phyloP scores from a whole-genome alignment of 2,797 vertebrate genomes.

The Sebastes itinus region DNA sequence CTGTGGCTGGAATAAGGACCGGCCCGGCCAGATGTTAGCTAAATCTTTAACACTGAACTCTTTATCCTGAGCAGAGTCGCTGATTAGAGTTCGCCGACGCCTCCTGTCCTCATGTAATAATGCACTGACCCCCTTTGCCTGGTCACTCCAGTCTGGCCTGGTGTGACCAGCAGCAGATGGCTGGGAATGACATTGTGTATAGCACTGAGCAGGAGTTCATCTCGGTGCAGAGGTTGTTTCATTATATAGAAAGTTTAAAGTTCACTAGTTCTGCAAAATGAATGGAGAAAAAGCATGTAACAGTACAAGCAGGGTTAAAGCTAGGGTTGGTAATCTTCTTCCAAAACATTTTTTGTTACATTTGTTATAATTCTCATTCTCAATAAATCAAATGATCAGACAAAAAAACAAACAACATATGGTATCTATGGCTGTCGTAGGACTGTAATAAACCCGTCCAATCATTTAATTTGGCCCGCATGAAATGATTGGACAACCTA shows the following conservation, averaged over 20 bases:
- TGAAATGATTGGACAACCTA: no score
- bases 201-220: slow-evolving; percentile 10
- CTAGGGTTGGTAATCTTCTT: no score
- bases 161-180: slow-evolving; percentile 60
- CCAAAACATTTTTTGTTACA: no score
- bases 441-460: no score
- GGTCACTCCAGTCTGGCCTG: slow-evolving; percentile 19
- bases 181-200: neutral
- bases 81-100: slow-evolving; percentile 54
- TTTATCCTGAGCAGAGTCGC: slow-evolving; percentile 42
- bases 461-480: no score
- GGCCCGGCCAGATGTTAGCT: slow-evolving; percentile 60
- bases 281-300: neutral
- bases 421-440: no score
- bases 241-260: neutral
- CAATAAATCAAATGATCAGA: no score
- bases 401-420: no score
- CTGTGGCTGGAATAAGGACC: slow-evolving; percentile 21
- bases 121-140: slow-evolving; percentile 18
- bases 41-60: slow-evolving; percentile 45
- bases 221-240: neutral
- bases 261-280: neutral
- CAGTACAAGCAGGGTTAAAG: neutral
- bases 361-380: no score
- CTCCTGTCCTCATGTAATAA: slow-evolving; percentile 48